Base-by-base conservation (phyloP, 2,888 invertebrate genomes). In the Hipparchia semele region DNA sequence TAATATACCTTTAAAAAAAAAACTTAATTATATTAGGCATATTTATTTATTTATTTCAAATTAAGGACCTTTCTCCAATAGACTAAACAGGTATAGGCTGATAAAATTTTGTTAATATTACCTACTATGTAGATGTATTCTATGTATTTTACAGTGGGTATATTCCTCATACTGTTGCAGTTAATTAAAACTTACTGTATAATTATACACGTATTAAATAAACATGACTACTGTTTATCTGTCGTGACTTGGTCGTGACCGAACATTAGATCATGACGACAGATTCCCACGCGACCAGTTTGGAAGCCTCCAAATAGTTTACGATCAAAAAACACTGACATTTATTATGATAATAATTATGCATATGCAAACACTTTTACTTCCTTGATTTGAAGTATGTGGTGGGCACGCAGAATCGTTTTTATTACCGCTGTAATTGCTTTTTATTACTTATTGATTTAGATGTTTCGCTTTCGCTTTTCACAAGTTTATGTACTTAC, bases 261-360 rank as follows among this genome's bases (percentile, higher is more conserved):
- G 33, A 12, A 10, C 39, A 10, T 7, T 12, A 33, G 39, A 59
- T 59, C 9, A 79, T 78, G 78, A 73, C 76, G 71, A 75, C 74
- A 72, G 68, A 72, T 81, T 81, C 81, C 75, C 79, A 82, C 77
- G 77, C 74, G 71, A 76, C 77, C 65, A 73, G 75, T 70, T 65
- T 12, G 13, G 66, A 66, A 60, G 7, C 13, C 33, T 54, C 45
- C 54, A 23, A 70, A 56, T 62, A 64, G 23, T 60, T 66, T 64
- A 70, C 10, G 59, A 71, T 54, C 65, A 72, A 69, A 71, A 56
- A 71, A 53, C 65, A 53, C 7, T 6, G 53, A 65, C 49, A 39
- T 49, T 39, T 60, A 62, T 65, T 51, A 23, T 23, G 12, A 51
- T 23, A 33, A 9, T 60, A 12, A 60, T 64, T 53, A 65, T 33